Conservation (phyloP, 2,113 vertebrate genomes). For the Rhinoptilus africanus region DNA sequence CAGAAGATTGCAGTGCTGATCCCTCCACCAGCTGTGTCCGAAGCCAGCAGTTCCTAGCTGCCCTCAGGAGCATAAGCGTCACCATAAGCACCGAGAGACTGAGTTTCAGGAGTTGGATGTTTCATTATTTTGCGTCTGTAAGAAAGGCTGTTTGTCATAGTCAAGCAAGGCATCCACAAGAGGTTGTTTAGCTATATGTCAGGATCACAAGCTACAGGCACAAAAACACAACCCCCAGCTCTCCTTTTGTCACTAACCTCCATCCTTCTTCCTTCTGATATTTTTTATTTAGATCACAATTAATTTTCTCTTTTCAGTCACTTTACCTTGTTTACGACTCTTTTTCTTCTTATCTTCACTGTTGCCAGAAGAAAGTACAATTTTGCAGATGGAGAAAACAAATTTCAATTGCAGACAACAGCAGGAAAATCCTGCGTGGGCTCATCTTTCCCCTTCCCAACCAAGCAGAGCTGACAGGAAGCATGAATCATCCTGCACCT, state of each 20-base stretch:
- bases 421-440: neutral
- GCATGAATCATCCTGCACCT: neutral
- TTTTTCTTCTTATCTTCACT: neutral
- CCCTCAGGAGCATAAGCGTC: neutral
- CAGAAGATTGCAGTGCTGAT: neutral
- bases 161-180: neutral
- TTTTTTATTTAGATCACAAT: neutral
- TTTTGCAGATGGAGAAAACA: neutral
- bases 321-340: neutral
- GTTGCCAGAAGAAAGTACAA: neutral
- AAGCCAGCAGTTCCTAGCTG: accelerated
- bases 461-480: neutral
- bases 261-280: neutral
- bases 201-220: neutral
- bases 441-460: neutral
- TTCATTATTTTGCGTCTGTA: neutral
- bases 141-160: neutral
- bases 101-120: neutral
- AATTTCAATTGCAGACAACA: neutral
- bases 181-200: neutral
- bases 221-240: neutral
- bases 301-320: neutral
- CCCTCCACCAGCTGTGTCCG: neutral
- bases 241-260: neutral
- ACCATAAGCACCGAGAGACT: neutral